Evolutionary conservation across 1,140 invertebrate genomes (phyloP).

Genomic region (Rhizoglyphus robini): DNA sequence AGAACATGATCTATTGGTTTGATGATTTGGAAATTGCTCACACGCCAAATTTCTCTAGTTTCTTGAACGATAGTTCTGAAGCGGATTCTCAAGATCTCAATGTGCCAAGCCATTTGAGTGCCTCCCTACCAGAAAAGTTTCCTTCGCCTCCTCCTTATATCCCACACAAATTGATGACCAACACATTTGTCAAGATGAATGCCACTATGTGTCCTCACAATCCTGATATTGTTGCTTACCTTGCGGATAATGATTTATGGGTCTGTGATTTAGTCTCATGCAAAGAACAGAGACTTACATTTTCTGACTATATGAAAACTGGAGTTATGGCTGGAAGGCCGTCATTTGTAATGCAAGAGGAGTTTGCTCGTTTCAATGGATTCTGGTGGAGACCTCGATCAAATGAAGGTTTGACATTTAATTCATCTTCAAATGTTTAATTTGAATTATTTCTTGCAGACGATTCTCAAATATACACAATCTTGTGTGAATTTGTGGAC

Average conservation of each 20-base stretch:
- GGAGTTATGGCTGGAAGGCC: slow-evolving; percentile 78
- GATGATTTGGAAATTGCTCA: slow-evolving; percentile 39
- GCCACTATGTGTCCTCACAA: slow-evolving; percentile 81
- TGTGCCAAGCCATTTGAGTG: too few relatives aligned
- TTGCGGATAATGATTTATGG: slow-evolving; percentile 81
- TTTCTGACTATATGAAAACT: slow-evolving; percentile 50
- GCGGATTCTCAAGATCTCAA: slow-evolving; percentile 13
- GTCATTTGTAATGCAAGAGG: slow-evolving; percentile 95
- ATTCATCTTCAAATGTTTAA: background rate
- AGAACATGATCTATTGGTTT: slow-evolving; percentile 65
- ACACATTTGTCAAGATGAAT: slow-evolving; percentile 55
- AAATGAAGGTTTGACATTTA: background rate
- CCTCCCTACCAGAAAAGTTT: slow-evolving; percentile 21
- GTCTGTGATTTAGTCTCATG: slow-evolving; percentile 56
- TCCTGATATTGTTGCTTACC: slow-evolving; percentile 70
- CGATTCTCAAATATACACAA: slow-evolving; percentile 45
- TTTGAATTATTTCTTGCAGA: slow-evolving; percentile 34
- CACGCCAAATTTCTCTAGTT: background rate
- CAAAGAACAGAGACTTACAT: slow-evolving; percentile 25
- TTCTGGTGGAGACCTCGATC: slow-evolving; percentile 85
- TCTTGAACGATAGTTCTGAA: background rate
- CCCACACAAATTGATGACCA: slow-evolving; percentile 30
- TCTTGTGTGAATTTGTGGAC: slow-evolving; percentile 92
- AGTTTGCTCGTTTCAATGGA: slow-evolving; percentile 86
- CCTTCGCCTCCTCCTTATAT: slow-evolving; percentile 23